These are phyloP conservation scores for Bombus superbus DNA, from an alignment of 1,140 invertebrate species.

Conservation along the genomic window DNA sequence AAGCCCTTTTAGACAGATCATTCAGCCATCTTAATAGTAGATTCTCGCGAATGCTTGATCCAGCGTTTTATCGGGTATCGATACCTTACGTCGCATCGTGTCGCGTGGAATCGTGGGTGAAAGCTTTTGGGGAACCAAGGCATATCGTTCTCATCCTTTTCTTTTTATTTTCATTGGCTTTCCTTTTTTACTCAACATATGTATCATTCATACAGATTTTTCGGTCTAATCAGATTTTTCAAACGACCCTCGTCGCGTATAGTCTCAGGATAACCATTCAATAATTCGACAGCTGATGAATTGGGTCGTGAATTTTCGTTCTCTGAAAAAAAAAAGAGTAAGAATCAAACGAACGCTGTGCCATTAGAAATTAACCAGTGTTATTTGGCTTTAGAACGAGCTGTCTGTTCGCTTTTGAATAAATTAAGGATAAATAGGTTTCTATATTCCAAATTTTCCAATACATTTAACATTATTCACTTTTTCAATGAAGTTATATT, in stretches of 20 bases:
- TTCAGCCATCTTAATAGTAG: neutral
- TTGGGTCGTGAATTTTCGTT: neutral
- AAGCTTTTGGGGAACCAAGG: conserved; percentile 31
- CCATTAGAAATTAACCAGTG: neutral
- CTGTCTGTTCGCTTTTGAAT: neutral
- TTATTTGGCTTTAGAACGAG: neutral
- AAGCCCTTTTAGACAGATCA: neutral
- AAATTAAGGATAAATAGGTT: neutral
- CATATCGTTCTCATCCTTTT: conserved; percentile 32
- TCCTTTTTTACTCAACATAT: neutral
- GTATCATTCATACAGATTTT: neutral
- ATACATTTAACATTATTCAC: neutral
- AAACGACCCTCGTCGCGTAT: neutral
- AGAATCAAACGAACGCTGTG: neutral
- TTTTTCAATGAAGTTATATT: neutral
- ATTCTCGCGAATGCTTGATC: conserved; percentile 23
- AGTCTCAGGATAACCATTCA: neutral
- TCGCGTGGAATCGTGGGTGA: conserved; percentile 1
- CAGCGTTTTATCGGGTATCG: neutral
- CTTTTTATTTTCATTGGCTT: neutral
- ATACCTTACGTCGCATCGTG: neutral
- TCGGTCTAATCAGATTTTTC: neutral
- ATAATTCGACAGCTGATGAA: neutral
- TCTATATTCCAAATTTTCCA: neutral
- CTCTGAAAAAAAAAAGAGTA: too few species aligned